Evolutionary conservation across 1,140 invertebrate species (phyloP).

Genomic region (Stegodyphus mimosarum): DNA sequence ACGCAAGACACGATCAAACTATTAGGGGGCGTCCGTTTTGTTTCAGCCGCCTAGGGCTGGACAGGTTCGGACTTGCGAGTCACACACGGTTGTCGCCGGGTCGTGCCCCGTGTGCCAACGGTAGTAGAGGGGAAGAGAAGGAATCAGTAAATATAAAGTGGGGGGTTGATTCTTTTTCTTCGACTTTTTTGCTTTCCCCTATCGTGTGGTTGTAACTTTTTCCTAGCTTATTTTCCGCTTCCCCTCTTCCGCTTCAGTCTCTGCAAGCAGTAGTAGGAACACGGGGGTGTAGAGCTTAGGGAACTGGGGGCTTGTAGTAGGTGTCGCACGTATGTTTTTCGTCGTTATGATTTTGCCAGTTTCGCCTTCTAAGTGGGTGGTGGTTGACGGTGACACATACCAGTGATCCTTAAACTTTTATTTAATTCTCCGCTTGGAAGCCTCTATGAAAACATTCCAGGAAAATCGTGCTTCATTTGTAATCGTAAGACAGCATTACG

Average conservation of each 20-base stretch:
- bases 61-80: background rate
- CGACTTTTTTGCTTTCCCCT: background rate
- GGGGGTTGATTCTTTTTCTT: background rate
- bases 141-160: background rate
- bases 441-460: no score
- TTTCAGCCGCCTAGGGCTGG: slow-evolving; percentile 10
- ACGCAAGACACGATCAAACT: slow-evolving; percentile 35
- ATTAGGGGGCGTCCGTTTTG: slow-evolving; percentile 27
- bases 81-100: background rate
- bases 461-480: no score
- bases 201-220: background rate
- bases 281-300: background rate
- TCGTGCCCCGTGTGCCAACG: slow-evolving; percentile 44
- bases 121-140: background rate
- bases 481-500: no score
- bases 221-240: background rate
- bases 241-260: background rate
- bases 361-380: no score
- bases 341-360: no score
- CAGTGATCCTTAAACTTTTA: no score
- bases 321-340: no score
- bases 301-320: background rate
- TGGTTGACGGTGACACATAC: no score
- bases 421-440: no score
- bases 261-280: background rate